phyloP scores from a whole-genome alignment of 2,888 invertebrate genomes.

The Heteropelma amictum region DNA sequence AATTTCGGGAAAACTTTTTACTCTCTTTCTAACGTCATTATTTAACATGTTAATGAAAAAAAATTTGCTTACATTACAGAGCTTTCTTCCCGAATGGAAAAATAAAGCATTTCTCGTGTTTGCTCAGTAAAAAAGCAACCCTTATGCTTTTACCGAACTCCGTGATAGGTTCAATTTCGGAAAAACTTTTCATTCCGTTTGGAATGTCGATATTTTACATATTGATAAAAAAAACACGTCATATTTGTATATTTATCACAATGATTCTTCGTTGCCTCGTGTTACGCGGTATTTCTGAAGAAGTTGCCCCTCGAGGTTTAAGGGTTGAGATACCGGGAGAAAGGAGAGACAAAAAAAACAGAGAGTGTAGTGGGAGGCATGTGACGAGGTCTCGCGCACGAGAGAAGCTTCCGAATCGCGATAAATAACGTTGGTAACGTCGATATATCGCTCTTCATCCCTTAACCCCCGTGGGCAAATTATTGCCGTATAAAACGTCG shows the following conservation, averaged over 20 bases:
- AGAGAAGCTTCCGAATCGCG: conserved; percentile 31
- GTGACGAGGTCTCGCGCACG: conserved; percentile 31
- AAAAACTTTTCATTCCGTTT: too few relatives aligned
- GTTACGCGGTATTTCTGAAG: conserved; percentile 5
- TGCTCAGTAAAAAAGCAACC: not conserved
- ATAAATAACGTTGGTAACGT: conserved; percentile 53
- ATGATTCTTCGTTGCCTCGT: not conserved
- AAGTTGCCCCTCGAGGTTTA: not conserved
- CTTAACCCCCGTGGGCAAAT: conserved; percentile 52
- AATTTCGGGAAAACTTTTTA: too few relatives aligned
- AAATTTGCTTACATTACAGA: too few relatives aligned
- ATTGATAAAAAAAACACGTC: not conserved
- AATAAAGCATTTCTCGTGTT: not conserved
- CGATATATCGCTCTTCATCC: conserved; percentile 56
- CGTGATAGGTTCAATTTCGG: not conserved
- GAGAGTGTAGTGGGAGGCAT: not conserved
- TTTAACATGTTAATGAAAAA: too few relatives aligned
- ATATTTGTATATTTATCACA: not conserved
- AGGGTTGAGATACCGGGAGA: not conserved
- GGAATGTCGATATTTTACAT: too few relatives aligned
- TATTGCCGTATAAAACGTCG: conserved; percentile 54
- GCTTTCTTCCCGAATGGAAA: too few relatives aligned
- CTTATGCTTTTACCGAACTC: not conserved
- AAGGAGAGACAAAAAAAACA: not conserved
- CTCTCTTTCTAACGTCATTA: too few relatives aligned